Conservation (phyloP, 1,140 invertebrate genomes). For the Phthorimaea operculella region DNA sequence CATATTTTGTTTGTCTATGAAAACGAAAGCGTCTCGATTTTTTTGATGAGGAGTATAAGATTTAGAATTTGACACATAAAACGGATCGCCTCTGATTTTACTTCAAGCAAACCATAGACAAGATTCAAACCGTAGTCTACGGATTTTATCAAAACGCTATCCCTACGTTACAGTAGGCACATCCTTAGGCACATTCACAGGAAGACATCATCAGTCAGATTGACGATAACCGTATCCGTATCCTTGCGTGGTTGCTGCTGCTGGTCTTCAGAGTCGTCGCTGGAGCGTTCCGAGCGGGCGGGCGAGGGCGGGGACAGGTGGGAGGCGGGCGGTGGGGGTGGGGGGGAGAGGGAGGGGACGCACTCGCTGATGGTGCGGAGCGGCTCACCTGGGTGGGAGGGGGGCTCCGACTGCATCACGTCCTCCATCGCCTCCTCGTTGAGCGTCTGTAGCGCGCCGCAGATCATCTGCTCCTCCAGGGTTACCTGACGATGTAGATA, state of each 20-base stretch:
- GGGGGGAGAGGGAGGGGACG: constrained; percentile 12
- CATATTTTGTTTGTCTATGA: too few species aligned
- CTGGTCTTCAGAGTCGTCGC: constrained; percentile 11
- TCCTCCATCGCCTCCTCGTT: constrained; percentile 94
- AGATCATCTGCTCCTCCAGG: constrained; percentile 94
- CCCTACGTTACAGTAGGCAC: too few species aligned
- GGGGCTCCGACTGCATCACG: constrained; percentile 72
- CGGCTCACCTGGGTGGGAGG: constrained; percentile 58
- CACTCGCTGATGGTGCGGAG: constrained; percentile 50
- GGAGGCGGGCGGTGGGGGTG: constrained; percentile 10
- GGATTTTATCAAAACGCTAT: too few species aligned
- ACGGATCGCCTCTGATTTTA: too few species aligned
- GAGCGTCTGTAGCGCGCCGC: constrained; percentile 88
- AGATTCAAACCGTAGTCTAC: too few species aligned
- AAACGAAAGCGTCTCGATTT: too few species aligned
- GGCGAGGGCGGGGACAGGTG: background rate
- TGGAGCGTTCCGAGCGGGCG: background rate
- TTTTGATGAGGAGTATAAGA: too few species aligned
- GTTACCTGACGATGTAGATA: constrained; percentile 75
- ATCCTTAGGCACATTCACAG: constrained; percentile 19
- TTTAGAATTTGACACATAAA: too few species aligned
- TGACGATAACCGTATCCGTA: constrained; percentile 42
- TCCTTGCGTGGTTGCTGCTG: constrained; percentile 20
- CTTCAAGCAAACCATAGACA: too few species aligned
- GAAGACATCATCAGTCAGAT: constrained; percentile 44